These are phyloP conservation scores for Scaptomyza caliginosa DNA, from an alignment of 2,888 invertebrate genomes.

Conservation along the genomic window DNA sequence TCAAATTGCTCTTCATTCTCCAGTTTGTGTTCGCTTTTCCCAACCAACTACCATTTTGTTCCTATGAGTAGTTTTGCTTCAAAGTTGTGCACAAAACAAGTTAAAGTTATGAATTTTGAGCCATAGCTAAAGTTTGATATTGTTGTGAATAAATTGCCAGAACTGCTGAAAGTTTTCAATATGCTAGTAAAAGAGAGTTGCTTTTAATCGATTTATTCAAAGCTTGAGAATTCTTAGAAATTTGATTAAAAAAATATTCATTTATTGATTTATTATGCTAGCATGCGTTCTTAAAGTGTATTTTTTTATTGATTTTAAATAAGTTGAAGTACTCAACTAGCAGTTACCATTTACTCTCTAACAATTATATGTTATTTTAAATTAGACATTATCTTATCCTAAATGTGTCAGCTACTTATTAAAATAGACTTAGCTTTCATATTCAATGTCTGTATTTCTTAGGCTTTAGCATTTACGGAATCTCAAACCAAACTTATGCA, in stretches of 20 bases:
- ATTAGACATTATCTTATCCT: no score
- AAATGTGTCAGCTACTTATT: no score
- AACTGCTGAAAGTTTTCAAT: not conserved
- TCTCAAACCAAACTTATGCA: no score
- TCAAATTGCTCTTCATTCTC: conserved; percentile 4
- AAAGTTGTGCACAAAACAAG: conserved; percentile 13
- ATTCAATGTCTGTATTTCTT: no score
- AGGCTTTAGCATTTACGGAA: no score
- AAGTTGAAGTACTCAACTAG: not conserved
- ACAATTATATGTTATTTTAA: no score
- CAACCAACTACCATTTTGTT: no score
- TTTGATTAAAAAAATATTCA: not conserved
- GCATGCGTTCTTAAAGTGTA: not conserved
- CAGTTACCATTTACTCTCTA: not conserved
- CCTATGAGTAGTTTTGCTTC: not conserved
- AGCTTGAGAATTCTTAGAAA: not conserved
- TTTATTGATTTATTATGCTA: not conserved
- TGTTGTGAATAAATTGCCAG: conserved; percentile 39
- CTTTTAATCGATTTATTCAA: not conserved
- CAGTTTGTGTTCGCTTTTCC: not conserved
- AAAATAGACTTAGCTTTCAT: no score
- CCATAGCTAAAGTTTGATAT: conserved; percentile 21
- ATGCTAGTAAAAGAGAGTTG: not conserved
- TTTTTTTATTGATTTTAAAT: no score
- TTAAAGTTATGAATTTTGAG: conserved; percentile 10